A percentile compares a stretch with the other conserved stretches of the same genome.
phyloP scores from a whole-genome alignment of 2,888 invertebrate species.

The Luperina testacea region DNA sequence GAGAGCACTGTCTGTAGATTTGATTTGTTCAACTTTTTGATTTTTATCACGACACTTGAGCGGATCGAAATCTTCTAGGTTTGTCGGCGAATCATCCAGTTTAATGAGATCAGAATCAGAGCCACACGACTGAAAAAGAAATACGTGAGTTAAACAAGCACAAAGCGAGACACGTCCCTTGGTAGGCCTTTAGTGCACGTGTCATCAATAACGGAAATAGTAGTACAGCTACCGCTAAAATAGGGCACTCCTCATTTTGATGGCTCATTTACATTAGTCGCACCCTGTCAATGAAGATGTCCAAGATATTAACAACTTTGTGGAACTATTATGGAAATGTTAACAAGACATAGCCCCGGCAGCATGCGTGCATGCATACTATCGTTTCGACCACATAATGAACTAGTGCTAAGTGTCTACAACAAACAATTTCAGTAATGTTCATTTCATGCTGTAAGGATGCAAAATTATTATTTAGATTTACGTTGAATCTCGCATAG shows the following conservation, averaged over 20 bases:
- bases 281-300: not conserved
- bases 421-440: conserved; percentile 14
- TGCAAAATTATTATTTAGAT: not conserved
- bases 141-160: conserved; percentile 76
- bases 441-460: conserved; percentile 40
- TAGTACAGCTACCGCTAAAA: conserved; percentile 1
- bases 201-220: conserved; percentile 15
- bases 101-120: conserved; percentile 87
- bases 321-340: not conserved
- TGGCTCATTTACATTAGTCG: conserved; percentile 49
- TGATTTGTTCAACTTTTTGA: conserved; percentile 81
- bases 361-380: conserved; percentile 39
- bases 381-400: not conserved
- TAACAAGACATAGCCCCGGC: not conserved
- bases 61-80: conserved; percentile 86
- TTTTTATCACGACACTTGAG: conserved; percentile 81
- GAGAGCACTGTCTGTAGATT: conserved; percentile 91
- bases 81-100: conserved; percentile 85
- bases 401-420: conserved; percentile 15
- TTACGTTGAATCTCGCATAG: not conserved
- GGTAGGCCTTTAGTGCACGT: conserved; percentile 41
- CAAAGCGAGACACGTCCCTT: conserved; percentile 55
- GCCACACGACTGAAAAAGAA: conserved; percentile 87
- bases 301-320: not conserved
- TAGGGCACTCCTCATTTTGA: conserved; percentile 13